These are phyloP conservation scores for Notamacropus eugenii DNA, from an alignment of 2,797 vertebrate genomes.

Conservation along the genomic window DNA sequence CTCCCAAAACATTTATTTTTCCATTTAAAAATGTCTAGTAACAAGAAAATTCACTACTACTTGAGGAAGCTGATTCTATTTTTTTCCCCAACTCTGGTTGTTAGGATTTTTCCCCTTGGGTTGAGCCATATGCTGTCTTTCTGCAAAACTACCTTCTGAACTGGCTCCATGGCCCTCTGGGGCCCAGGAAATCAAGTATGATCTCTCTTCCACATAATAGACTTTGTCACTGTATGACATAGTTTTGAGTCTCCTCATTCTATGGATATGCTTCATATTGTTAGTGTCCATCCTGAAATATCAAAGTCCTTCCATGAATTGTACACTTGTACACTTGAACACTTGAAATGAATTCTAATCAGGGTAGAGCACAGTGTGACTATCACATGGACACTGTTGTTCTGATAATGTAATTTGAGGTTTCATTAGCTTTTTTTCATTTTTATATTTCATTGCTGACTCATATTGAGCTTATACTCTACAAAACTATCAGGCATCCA, in stretches of 20 bases:
- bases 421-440: not conserved
- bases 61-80: not conserved
- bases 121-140: not conserved
- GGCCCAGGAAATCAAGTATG: too few relatives aligned
- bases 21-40: not conserved
- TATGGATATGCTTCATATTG: not conserved
- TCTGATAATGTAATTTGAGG: not conserved
- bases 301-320: not conserved
- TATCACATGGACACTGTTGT: not conserved
- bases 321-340: too few relatives aligned
- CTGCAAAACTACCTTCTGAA: not conserved
- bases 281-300: not conserved
- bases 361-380: not conserved
- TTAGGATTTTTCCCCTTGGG: not conserved
- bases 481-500: not conserved
- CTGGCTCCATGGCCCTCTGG: not conserved
- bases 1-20: not conserved
- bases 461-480: not conserved
- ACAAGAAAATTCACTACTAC: not conserved
- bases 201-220: not conserved
- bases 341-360: not conserved
- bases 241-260: not conserved
- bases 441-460: not conserved
- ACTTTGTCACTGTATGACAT: not conserved
- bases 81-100: not conserved